Evolutionary conservation across 1,140 invertebrate species (phyloP).

Genomic region (Drosophila murphyi): DNA sequence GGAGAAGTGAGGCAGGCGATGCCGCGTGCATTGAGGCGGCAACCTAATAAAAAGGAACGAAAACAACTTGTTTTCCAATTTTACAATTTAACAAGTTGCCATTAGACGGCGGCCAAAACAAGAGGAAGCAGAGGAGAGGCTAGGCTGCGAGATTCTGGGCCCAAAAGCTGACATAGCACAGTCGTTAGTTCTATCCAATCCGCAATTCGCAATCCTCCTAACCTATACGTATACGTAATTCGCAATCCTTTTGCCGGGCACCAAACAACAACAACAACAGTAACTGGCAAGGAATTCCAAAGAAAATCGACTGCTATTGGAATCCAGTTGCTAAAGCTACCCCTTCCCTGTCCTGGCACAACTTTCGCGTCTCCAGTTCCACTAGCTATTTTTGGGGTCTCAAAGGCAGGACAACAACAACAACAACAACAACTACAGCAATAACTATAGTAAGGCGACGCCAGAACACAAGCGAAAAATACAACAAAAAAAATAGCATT

Average conservation of each 20-base stretch:
- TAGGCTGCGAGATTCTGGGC: slow-evolving; percentile 28
- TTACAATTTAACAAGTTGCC: slow-evolving; percentile 84
- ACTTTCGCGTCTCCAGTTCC: slow-evolving; percentile 34
- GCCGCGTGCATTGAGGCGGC: slow-evolving; percentile 72
- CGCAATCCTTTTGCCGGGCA: slow-evolving; percentile 68
- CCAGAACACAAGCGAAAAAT: slow-evolving; percentile 36
- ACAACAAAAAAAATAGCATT: slow-evolving; percentile 51
- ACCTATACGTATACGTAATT: slow-evolving; percentile 25
- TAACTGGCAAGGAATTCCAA: slow-evolving; percentile 63
- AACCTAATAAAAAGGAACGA: slow-evolving; percentile 83
- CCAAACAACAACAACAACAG: slow-evolving; percentile 38
- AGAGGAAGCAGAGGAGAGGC: neutral
- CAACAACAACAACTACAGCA: slow-evolving; percentile 52
- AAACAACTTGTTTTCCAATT: slow-evolving; percentile 84
- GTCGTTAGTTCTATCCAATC: slow-evolving; percentile 58
- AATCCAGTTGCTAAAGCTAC: slow-evolving; percentile 52
- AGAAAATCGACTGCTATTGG: slow-evolving; percentile 82
- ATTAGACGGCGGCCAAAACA: slow-evolving; percentile 57
- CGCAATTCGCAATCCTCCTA: slow-evolving; percentile 19
- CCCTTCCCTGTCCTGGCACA: too few species aligned
- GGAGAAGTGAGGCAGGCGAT: slow-evolving; percentile 5
- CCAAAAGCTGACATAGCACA: slow-evolving; percentile 30
- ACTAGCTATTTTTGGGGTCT: slow-evolving; percentile 32
- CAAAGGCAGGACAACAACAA: slow-evolving; percentile 53
- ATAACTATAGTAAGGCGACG: slow-evolving; percentile 36